Evolutionary conservation across 2,888 invertebrate genomes (phyloP).

Genomic region (Amphimallon solstitiale): DNA sequence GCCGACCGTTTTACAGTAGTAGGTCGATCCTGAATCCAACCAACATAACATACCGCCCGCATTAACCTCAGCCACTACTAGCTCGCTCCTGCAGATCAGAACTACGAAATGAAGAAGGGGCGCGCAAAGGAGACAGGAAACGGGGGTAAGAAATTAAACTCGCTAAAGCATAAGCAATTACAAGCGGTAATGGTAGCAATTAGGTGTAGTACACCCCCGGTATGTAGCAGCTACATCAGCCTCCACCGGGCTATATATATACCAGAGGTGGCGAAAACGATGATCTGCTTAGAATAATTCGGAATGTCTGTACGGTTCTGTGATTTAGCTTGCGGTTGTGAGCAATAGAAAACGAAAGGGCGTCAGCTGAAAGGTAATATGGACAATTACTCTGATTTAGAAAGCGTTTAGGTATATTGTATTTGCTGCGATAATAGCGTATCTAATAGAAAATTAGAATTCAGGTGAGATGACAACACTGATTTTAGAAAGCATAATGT

Average conservation of each 20-base stretch:
- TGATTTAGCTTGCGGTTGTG: neutral
- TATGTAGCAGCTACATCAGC: neutral
- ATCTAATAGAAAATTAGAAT: slow-evolving; percentile 13
- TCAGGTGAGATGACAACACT: no score
- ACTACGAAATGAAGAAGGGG: neutral
- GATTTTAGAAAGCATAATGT: no score
- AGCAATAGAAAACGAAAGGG: neutral
- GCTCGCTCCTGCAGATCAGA: no score
- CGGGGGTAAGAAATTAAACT: slow-evolving; percentile 24
- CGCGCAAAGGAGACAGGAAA: neutral
- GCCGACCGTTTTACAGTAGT: no score
- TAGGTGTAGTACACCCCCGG: slow-evolving; percentile 32
- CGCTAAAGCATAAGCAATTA: slow-evolving; percentile 42
- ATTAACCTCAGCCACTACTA: no score
- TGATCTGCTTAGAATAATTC: slow-evolving; percentile 31
- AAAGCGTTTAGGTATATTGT: slow-evolving; percentile 6
- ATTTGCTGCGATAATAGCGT: slow-evolving; percentile 14
- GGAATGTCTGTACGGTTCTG: slow-evolving; percentile 1
- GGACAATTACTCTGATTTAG: slow-evolving; percentile 15
- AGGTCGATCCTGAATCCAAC: no score
- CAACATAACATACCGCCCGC: no score
- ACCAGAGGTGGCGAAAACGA: slow-evolving; percentile 30
- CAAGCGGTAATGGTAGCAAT: slow-evolving; percentile 44
- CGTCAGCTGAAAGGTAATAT: slow-evolving; percentile 9
- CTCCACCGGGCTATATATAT: no score